phyloP scores from a whole-genome alignment of 2,888 invertebrate genomes.

The Dryocosmus kuriphilus region DNA sequence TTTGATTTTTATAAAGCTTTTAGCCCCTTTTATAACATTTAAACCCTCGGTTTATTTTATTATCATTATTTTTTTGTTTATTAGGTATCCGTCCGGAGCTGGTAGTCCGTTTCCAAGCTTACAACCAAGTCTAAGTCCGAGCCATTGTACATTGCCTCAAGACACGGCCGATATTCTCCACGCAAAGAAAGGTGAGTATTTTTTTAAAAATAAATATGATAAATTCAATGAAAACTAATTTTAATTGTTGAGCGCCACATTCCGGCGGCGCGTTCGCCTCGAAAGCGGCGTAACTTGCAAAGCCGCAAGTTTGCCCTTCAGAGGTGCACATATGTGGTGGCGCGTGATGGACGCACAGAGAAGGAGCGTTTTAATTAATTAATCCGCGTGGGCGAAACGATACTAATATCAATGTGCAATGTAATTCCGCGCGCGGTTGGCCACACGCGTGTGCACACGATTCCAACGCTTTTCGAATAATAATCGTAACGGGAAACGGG shows the following conservation, averaged over 20 bases:
- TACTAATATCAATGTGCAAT: slow-evolving; percentile 76
- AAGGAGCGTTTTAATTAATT: slow-evolving; percentile 75
- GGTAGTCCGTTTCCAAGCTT: slow-evolving; percentile 80
- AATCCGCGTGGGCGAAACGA: slow-evolving; percentile 70
- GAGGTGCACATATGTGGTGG: slow-evolving; percentile 43
- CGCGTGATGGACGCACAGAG: slow-evolving; percentile 45
- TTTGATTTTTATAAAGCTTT: neutral
- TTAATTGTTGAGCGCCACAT: slow-evolving; percentile 47
- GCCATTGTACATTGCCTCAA: slow-evolving; percentile 78
- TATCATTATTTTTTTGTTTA: slow-evolving; percentile 13
- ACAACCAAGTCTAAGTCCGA: slow-evolving; percentile 81
- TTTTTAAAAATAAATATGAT: neutral
- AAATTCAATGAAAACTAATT: neutral
- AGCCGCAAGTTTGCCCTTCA: slow-evolving; percentile 52
- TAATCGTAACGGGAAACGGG: slow-evolving; percentile 67
- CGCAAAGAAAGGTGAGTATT: slow-evolving; percentile 80
- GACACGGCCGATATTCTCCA: slow-evolving; percentile 81
- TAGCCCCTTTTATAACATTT: neutral
- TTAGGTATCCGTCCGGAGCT: slow-evolving; percentile 80
- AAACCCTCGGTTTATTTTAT: neutral
- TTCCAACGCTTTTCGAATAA: slow-evolving; percentile 59
- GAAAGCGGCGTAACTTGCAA: slow-evolving; percentile 48
- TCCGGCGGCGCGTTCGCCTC: slow-evolving; percentile 53
- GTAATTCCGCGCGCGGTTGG: slow-evolving; percentile 73
- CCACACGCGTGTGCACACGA: slow-evolving; percentile 68